Conservation (phyloP, 2,888 invertebrate species). For the Melipona beecheii region DNA sequence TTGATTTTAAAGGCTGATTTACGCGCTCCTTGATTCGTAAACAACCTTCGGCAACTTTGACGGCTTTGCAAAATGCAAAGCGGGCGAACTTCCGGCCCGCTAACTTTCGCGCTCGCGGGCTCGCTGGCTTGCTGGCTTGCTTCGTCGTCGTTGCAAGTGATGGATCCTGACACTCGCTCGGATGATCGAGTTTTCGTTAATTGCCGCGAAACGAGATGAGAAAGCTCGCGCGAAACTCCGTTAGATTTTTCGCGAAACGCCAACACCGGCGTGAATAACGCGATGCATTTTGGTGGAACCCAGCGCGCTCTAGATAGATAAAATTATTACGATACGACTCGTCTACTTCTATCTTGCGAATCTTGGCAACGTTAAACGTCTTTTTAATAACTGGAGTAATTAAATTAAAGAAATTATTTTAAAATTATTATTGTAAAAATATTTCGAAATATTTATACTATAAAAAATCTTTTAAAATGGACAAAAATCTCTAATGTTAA, state of each 20-base stretch:
- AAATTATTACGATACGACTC: not conserved
- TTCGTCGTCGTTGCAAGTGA: not conserved
- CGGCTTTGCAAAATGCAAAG: constrained; percentile 28
- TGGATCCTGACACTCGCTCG: too few relatives aligned
- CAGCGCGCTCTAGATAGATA: too few relatives aligned
- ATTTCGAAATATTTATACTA: too few relatives aligned
- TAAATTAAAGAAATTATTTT: too few relatives aligned
- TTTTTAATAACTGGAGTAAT: not conserved
- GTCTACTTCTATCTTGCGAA: not conserved
- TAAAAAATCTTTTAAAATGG: too few relatives aligned
- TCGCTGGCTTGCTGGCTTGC: too few relatives aligned
- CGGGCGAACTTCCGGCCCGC: constrained; percentile 19
- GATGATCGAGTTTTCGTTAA: constrained; percentile 38
- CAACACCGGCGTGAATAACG: not conserved
- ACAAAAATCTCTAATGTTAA: too few relatives aligned
- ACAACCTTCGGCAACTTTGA: constrained; percentile 8
- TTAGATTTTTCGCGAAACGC: not conserved
- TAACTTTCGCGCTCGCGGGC: not conserved
- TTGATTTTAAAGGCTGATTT: constrained; percentile 28
- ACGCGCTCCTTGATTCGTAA: constrained; percentile 12
- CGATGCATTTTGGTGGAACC: too few relatives aligned
- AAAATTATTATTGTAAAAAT: too few relatives aligned
- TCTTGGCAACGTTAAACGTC: not conserved
- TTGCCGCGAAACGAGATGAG: constrained; percentile 16
- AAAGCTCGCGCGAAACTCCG: not conserved